These are phyloP conservation scores for Cynopterus sphinx DNA, from an alignment of 2,797 vertebrate genomes.

Conservation along the genomic window DNA sequence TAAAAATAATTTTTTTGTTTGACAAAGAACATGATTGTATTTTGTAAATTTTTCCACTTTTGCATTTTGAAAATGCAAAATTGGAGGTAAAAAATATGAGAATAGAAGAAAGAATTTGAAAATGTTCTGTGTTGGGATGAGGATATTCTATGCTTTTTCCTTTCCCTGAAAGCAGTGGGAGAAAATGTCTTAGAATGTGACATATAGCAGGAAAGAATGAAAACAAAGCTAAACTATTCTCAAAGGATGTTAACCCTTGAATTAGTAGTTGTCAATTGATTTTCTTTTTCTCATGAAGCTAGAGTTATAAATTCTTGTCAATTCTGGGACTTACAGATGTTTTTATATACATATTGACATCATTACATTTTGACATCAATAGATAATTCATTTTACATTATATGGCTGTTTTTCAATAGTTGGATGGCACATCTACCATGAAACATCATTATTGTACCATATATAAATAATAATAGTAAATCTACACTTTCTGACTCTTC, in stretches of 20 bases:
- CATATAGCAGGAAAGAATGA: conserved; percentile 27
- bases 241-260: not conserved
- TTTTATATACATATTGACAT: not conserved
- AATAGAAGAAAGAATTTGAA: conserved; percentile 23
- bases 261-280: conserved; percentile 1
- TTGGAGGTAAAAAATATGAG: not conserved
- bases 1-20: not conserved
- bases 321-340: not conserved
- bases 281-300: conserved; percentile 19
- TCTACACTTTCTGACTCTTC: not conserved
- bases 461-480: not conserved
- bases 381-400: not conserved
- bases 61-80: conserved; percentile 17
- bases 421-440: not conserved
- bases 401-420: not conserved
- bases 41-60: conserved; percentile 17
- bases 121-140: not conserved
- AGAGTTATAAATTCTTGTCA: not conserved
- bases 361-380: conserved; percentile 14
- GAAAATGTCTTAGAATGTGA: conserved; percentile 19
- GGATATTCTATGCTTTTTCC: not conserved
- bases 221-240: conserved; percentile 29
- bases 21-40: not conserved
- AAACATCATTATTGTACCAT: not conserved
- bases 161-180: conserved; percentile 12